Evolutionary conservation across 2,888 invertebrate genomes (phyloP).

Genomic region (Lasiommata megera): DNA sequence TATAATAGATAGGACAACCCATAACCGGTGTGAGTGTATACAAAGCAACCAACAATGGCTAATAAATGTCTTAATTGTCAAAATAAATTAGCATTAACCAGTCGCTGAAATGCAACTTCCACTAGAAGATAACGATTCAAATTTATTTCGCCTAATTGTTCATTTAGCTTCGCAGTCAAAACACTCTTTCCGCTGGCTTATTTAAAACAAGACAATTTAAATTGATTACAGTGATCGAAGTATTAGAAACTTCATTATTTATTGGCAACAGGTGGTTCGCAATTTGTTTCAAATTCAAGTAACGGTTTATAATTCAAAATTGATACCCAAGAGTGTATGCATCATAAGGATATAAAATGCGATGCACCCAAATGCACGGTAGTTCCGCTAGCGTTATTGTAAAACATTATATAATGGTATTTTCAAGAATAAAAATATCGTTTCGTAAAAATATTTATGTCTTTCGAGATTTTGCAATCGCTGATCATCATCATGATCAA

Average conservation of each 20-base stretch:
- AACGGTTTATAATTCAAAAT: too few species aligned
- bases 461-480: too few species aligned
- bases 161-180: slow-evolving; percentile 22
- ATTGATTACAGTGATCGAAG: slow-evolving; percentile 1
- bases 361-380: too few species aligned
- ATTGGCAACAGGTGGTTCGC: not conserved
- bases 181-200: slow-evolving; percentile 10
- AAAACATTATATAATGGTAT: too few species aligned
- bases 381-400: too few species aligned
- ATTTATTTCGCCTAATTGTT: slow-evolving; percentile 33
- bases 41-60: slow-evolving; percentile 38
- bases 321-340: too few species aligned
- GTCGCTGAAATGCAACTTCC: slow-evolving; percentile 29
- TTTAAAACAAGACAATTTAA: slow-evolving; percentile 8
- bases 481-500: too few species aligned
- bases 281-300: not conserved
- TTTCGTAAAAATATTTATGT: too few species aligned
- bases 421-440: too few species aligned
- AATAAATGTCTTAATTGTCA: slow-evolving; percentile 44
- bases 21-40: slow-evolving; percentile 25
- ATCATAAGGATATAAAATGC: too few species aligned
- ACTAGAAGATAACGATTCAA: slow-evolving; percentile 31
- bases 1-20: slow-evolving; percentile 20
- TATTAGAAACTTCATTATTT: slow-evolving; percentile 1
- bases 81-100: slow-evolving; percentile 39